phyloP scores from a whole-genome alignment of 2,113 vertebrate genomes.

The Podiceps cristatus region DNA sequence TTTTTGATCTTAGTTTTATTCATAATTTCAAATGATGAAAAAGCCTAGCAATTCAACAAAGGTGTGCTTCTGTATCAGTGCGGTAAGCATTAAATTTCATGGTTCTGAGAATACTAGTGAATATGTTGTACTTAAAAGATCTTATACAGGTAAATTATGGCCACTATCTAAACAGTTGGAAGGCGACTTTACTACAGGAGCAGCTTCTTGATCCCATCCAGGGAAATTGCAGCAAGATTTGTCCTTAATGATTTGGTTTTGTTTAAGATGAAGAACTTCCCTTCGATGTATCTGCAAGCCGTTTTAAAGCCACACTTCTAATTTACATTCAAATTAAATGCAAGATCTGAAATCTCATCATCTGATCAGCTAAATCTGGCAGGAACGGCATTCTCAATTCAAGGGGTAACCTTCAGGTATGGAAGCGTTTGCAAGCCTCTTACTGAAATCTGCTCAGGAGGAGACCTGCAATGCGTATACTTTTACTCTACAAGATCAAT shows the following conservation, averaged over 20 bases:
- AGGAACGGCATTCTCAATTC: background rate
- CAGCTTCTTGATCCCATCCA: background rate
- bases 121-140: background rate
- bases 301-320: background rate
- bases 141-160: background rate
- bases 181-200: background rate
- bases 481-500: constrained; percentile 54
- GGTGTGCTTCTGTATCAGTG: background rate
- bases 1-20: background rate
- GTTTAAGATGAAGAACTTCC: background rate
- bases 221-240: constrained; percentile 5
- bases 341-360: background rate
- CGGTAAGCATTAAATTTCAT: background rate
- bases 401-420: constrained; percentile 46
- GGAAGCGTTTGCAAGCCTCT: constrained; percentile 14
- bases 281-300: background rate
- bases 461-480: constrained; percentile 91
- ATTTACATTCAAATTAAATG: background rate
- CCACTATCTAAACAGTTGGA: background rate
- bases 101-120: background rate
- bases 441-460: constrained; percentile 54
- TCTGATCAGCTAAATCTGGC: background rate
- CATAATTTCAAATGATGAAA: background rate
- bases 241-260: background rate
- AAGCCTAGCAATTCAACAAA: background rate